Evolutionary conservation across 23 tunicate genomes (phyloP).

Genomic region (Ascidia mentula): DNA sequence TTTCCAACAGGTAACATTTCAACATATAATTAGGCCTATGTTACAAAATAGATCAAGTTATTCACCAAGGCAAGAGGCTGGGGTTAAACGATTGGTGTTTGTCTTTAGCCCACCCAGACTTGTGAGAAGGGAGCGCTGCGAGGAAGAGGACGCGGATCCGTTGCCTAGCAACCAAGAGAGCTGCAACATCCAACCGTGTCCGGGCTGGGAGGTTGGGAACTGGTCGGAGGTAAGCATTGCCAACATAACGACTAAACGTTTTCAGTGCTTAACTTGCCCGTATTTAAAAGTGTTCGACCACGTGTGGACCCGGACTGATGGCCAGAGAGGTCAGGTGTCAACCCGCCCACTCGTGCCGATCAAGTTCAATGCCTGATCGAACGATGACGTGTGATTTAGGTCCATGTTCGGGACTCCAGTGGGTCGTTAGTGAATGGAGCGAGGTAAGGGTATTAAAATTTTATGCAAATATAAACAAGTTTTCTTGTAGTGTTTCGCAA

Average conservation of each 20-base stretch:
- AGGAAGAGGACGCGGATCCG: slow-evolving; percentile 10
- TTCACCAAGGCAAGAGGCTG: too few relatives aligned
- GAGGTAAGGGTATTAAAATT: slow-evolving; percentile 11
- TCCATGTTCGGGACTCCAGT: slow-evolving; percentile 46
- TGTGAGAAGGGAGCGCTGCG: slow-evolving; percentile 13
- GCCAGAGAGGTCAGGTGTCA: slow-evolving; percentile 27
- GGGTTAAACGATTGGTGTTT: too few relatives aligned
- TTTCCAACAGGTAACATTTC: slow-evolving; percentile 21
- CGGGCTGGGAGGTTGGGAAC: slow-evolving; percentile 44
- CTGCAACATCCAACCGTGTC: slow-evolving; percentile 43
- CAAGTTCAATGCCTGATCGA: slow-evolving; percentile 12
- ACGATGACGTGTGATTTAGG: slow-evolving; percentile 25
- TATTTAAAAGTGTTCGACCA: slow-evolving; percentile 38
- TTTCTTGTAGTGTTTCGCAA: not conserved
- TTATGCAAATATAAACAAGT: not conserved
- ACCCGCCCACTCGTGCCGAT: slow-evolving; percentile 3
- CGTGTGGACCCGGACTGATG: slow-evolving; percentile 44
- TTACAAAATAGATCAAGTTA: too few relatives aligned
- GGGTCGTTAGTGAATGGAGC: slow-evolving; percentile 59
- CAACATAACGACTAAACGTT: not conserved
- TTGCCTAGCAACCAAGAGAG: slow-evolving; percentile 27
- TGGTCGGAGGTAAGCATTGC: slow-evolving; percentile 42
- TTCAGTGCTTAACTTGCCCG: not conserved
- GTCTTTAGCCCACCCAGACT: slow-evolving; percentile 11
- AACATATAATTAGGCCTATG: too few relatives aligned